phyloP scores from a whole-genome alignment of 2,113 vertebrate genomes.

The Dascyllus trimaculatus region DNA sequence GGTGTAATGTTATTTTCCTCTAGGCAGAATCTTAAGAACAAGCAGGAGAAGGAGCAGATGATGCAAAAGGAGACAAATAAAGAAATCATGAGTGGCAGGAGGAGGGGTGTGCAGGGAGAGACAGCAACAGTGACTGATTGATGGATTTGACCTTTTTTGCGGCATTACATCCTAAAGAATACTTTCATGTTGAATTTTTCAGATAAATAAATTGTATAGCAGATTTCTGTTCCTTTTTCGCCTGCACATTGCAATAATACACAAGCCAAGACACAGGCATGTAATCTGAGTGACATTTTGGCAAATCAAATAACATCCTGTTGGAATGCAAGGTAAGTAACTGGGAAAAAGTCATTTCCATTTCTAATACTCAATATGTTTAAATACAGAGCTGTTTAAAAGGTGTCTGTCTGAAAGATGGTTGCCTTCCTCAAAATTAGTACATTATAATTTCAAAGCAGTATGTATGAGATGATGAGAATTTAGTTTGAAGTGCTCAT shows the following conservation, averaged over 20 bases:
- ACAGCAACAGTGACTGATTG: slow-evolving; percentile 14
- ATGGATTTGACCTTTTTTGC: slow-evolving; percentile 51
- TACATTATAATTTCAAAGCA: background rate
- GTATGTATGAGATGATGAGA: background rate
- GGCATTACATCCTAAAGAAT: slow-evolving; percentile 8
- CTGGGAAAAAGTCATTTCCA: background rate
- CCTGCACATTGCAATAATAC: slow-evolving; percentile 21
- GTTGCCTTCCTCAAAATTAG: slow-evolving; percentile 7
- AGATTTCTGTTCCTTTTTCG: background rate
- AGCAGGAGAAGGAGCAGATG: slow-evolving; percentile 17
- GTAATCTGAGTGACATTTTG: slow-evolving; percentile 34
- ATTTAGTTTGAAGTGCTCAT: background rate
- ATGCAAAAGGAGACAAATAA: slow-evolving; percentile 24
- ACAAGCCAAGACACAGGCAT: slow-evolving; percentile 8
- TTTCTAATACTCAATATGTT: background rate
- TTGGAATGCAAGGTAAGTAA: slow-evolving; percentile 18
- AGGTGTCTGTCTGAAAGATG: background rate
- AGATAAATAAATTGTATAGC: slow-evolving; percentile 26
- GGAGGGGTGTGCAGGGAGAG: slow-evolving; percentile 2
- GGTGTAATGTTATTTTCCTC: slow-evolving; percentile 59
- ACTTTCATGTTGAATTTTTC: slow-evolving; percentile 3
- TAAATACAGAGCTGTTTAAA: background rate
- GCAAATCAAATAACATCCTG: slow-evolving; percentile 13
- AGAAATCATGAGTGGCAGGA: slow-evolving; percentile 40
- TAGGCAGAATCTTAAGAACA: slow-evolving; percentile 55